Base-by-base conservation (phyloP, 2,888 invertebrate species). In the Philereme vetulata region DNA sequence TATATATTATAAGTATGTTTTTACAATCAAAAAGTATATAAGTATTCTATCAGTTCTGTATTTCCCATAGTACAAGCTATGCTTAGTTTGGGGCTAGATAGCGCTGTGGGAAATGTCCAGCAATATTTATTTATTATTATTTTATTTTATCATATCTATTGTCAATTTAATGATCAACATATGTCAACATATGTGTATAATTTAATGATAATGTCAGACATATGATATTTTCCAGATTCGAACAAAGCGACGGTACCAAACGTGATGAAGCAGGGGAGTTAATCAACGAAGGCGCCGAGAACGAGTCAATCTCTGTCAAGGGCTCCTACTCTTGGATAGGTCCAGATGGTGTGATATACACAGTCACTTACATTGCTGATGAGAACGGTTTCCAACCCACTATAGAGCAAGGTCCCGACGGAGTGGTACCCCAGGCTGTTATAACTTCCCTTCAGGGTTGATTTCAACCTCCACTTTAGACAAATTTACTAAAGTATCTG, bases 361-460 rank as follows among this genome's bases (percentile, higher is more conserved):
- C 82, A 11, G 81, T 93, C 32, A 89, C 76, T 49, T 94, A 93
- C 81, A 77, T 88, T 5, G 94, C 94, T 34, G 93, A 94, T 66
- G 93, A 94, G 70, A 93, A 93, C 68, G 94, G 94, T 5, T 94
- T 86, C 86, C 90, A 92, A 65, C 93, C 93, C 2, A 81, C 76
- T 11, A 82, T 87, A 11, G 82, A 85, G 45, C 83, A 87, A 60
- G 81, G 82, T 0, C 79, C 82, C 0, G 81, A 81, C 0, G 85
- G 86, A 6, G 75, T 64, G 0, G 66, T 88, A 3, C 84, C 87
- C 2, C 60, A 82, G 0, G 84, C 72, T 0, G 82, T 88, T 5
- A 75, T 85, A 4, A 82, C 85, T 4, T 84, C 87, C n/a, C 81
- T 88, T 34, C 73, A 84, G 35, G 86, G 87, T 71, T 87, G 69